phyloP scores from a whole-genome alignment of 2,888 invertebrate genomes.

The Mesorhabditis sp. region DNA sequence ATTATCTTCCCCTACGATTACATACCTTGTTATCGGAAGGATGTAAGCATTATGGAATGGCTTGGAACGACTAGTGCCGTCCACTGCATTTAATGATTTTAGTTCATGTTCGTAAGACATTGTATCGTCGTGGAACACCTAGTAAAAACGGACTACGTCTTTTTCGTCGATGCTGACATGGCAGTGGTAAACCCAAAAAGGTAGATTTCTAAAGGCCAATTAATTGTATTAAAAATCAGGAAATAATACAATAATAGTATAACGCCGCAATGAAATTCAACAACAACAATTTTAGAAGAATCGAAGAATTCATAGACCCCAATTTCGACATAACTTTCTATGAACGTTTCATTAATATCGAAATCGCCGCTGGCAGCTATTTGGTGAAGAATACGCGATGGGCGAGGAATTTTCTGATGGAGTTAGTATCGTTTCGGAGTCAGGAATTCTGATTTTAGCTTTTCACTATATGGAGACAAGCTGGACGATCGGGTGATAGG shows the following conservation, averaged over 20 bases:
- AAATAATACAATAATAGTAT: not conserved
- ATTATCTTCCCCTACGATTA: conserved; percentile 19
- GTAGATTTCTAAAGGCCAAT: conserved; percentile 6
- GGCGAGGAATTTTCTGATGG: conserved; percentile 20
- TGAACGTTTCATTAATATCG: conserved; percentile 34
- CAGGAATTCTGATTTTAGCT: not conserved
- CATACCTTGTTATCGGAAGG: conserved; percentile 18
- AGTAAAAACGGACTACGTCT: conserved; percentile 26
- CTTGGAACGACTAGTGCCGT: not conserved
- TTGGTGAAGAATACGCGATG: conserved; percentile 26
- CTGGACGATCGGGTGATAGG: conserved; percentile 26
- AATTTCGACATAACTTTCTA: conserved; percentile 28
- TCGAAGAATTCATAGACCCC: conserved; percentile 28
- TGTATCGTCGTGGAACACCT: conserved; percentile 33
- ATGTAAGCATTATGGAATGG: conserved; percentile 15
- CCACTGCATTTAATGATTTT: conserved; percentile 13
- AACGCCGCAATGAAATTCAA: not conserved
- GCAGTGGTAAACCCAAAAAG: conserved; percentile 29
- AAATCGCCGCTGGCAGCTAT: conserved; percentile 31
- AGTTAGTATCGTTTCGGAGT: conserved; percentile 14
- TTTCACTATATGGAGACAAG: conserved; percentile 25
- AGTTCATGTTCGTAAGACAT: conserved; percentile 54
- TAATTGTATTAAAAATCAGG: not conserved
- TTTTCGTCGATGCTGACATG: conserved; percentile 35
- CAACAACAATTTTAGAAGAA: conserved; percentile 11